Base-by-base conservation (phyloP, 1,140 invertebrate species). In the Gonatopus flavifemur region DNA sequence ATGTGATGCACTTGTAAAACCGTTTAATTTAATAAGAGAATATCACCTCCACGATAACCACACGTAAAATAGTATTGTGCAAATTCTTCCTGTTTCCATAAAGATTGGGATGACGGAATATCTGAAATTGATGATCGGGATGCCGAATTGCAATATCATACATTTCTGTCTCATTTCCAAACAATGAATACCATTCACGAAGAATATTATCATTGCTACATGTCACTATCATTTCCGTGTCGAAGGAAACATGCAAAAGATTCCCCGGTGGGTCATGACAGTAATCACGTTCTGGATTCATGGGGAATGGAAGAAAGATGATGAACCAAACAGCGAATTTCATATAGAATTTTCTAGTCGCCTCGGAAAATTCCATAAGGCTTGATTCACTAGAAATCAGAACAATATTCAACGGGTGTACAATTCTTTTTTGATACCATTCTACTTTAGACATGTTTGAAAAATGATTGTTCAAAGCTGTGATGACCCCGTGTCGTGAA, bases 121-220 rank as follows among this genome's bases (percentile, higher is more conserved):
- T 0, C 2, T 10, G 0, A 9, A 16, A 9, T 46, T 25, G n/a
- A 2, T 18, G 18, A 0, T 43, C 22, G 2, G n/a, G 8, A 3
- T 16, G 1, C 59, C 53, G 57, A 1, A 20, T 47, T 0, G 33
- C 35, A 3, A 59, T 2, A 8, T 55, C 32, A 0, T 21, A 42
- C 3, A 38, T 38, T 7, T 32, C 44, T 0, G 39, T 49, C 0
- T 16, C 52, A 1, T 47, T 37, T 1, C 44, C 41, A 9, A 49
- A 44, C 6, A 62, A 2, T 3, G 62, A 67, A n/a, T 65, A 67
- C 64, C 64, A 67, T 28, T 67, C 63, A 0, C 18, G 46, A 9
- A 67, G n/a, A 6, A 51, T 4, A 6, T 25, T n/a, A 1, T 56
- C 52, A 0, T 15, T 9, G 2, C 18, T 0, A 10, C 64, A 65